Percentiles rank a stretch among this genome's conserved stretches.
These are phyloP conservation scores for Microctonus hyperodae DNA, from an alignment of 2,888 invertebrate genomes.

Conservation along the genomic window DNA sequence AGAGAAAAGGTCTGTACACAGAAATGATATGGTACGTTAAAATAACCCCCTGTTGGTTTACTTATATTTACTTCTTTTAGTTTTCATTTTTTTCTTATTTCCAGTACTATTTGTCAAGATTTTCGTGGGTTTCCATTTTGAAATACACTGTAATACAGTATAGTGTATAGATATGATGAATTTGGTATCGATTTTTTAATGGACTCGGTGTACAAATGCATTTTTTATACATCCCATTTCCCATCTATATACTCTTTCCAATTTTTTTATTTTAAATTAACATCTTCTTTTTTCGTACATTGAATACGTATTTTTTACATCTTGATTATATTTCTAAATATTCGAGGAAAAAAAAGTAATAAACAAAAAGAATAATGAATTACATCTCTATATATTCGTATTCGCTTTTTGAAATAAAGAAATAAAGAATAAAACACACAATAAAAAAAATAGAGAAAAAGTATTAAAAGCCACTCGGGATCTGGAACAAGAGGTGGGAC, in stretches of 20 bases:
- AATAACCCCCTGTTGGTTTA: neutral
- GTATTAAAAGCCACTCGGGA: slow-evolving; percentile 3
- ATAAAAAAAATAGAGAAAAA: neutral
- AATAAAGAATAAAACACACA: neutral
- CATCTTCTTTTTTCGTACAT: too few species aligned
- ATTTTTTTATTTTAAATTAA: too few species aligned
- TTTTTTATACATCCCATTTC: too few species aligned
- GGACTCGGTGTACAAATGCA: too few species aligned
- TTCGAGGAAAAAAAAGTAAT: too few species aligned
- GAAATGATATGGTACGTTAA: neutral
- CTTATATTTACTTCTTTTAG: too few species aligned
- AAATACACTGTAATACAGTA: neutral
- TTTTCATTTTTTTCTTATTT: neutral
- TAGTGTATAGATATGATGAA: too few species aligned
- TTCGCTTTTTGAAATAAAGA: neutral
- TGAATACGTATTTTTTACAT: too few species aligned
- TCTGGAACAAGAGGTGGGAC: slow-evolving; percentile 6
- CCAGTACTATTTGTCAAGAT: neutral
- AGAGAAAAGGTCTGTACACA: neutral
- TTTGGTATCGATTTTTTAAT: too few species aligned
- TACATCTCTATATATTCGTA: too few species aligned
- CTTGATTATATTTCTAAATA: too few species aligned
- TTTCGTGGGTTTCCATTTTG: neutral
- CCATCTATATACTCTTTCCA: too few species aligned
- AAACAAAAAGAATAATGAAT: neutral